These are phyloP conservation scores for Calliphora vicina DNA, from an alignment of 1,140 invertebrate species.

Conservation along the genomic window DNA sequence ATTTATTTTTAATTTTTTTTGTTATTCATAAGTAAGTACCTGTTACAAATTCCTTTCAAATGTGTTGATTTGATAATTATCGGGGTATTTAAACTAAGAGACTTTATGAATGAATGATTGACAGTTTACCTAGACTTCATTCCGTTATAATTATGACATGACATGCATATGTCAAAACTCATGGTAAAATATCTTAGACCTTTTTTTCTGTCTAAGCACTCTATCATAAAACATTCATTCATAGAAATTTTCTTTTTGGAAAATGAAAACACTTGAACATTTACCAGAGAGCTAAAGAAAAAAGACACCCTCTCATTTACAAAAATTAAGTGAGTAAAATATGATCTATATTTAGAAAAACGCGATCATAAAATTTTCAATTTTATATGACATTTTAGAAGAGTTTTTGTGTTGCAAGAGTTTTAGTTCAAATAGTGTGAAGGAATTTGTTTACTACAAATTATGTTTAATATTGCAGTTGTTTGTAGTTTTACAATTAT, in stretches of 20 bases:
- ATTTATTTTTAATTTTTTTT: too few species aligned
- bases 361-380: background rate
- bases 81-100: background rate
- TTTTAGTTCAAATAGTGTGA: background rate
- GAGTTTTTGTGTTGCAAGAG: background rate
- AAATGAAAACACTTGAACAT: background rate
- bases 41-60: background rate
- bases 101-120: background rate
- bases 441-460: background rate
- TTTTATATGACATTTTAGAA: background rate
- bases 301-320: background rate
- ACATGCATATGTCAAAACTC: conserved; percentile 4
- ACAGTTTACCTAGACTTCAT: background rate
- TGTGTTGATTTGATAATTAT: conserved; percentile 10
- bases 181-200: background rate
- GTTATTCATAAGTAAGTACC: background rate
- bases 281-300: background rate
- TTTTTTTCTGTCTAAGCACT: background rate
- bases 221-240: background rate
- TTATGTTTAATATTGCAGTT: background rate
- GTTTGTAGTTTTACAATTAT: background rate
- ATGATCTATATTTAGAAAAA: background rate
- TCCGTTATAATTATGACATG: background rate
- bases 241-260: background rate
- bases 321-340: background rate